Conservation (phyloP, 2,888 invertebrate species). For the Bombylius major region DNA sequence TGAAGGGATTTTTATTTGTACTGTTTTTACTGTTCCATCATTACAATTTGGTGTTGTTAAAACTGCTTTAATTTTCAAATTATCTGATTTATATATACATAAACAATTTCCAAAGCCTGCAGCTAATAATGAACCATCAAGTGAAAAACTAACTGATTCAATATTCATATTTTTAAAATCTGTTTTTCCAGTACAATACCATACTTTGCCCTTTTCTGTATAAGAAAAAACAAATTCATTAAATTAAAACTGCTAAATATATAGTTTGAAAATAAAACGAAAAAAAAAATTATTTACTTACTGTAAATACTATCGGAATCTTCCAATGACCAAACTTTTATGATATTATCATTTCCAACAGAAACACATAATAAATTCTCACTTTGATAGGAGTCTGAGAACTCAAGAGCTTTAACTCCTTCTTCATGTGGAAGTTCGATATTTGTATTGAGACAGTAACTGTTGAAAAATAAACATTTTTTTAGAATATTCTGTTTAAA, state of each 20-base stretch:
- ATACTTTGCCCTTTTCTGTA: conserved; percentile 43
- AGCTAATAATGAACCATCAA: conserved; percentile 63
- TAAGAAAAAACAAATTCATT: conserved; percentile 11
- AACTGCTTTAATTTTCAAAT: conserved; percentile 44
- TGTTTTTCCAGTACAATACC: conserved; percentile 52
- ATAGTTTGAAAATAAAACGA: too few relatives aligned
- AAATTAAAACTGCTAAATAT: background rate
- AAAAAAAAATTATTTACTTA: conserved; percentile 24
- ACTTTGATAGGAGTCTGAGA: conserved; percentile 42
- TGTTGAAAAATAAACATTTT: conserved; percentile 23
- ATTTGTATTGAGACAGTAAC: conserved; percentile 55
- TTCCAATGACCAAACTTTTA: conserved; percentile 56
- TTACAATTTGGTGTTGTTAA: conserved; percentile 30
- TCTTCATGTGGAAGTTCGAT: conserved; percentile 59
- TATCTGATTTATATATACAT: conserved; percentile 56
- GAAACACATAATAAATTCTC: conserved; percentile 46
- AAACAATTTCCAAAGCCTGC: conserved; percentile 52
- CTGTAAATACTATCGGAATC: conserved; percentile 44
- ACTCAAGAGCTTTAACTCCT: conserved; percentile 45
- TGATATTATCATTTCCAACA: conserved; percentile 51
- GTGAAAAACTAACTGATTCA: conserved; percentile 50
- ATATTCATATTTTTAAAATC: conserved; percentile 47
- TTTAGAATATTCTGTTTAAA: too few relatives aligned
- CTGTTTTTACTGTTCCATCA: conserved; percentile 29
- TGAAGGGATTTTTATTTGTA: conserved; percentile 20